Evolutionary conservation across 2,797 vertebrate genomes (phyloP).

Genomic region (Hippocampus kuda): DNA sequence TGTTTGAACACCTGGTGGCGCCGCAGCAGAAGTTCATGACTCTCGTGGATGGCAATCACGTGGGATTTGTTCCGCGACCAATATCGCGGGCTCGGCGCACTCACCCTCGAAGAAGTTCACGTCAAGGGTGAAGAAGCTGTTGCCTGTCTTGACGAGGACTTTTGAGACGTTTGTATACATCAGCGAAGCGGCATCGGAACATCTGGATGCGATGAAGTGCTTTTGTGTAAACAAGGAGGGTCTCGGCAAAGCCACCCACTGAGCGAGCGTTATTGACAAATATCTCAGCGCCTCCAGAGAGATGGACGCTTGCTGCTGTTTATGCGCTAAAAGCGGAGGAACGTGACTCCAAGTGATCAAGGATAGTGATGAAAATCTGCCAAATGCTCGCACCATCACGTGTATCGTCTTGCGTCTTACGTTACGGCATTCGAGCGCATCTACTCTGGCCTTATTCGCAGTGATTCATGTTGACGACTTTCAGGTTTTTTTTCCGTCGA

Average conservation of each 20-base stretch:
- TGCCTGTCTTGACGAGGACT: neutral
- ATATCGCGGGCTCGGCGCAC: neutral
- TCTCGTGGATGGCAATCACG: neutral
- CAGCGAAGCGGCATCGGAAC: slow-evolving; percentile 62
- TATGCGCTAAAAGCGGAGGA: neutral
- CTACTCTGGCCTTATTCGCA: too few species aligned
- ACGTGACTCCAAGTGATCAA: slow-evolving; percentile 53
- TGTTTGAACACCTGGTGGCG: slow-evolving; percentile 11
- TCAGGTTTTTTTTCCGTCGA: too few species aligned
- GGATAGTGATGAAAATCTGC: neutral
- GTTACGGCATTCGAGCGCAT: too few species aligned
- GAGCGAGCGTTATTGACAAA: slow-evolving; percentile 55
- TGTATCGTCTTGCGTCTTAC: too few species aligned
- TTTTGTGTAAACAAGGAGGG: slow-evolving; percentile 73
- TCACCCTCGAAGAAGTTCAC: neutral
- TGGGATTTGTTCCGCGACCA: neutral
- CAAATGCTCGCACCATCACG: neutral
- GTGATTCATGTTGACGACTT: too few species aligned
- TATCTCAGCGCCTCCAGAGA: neutral
- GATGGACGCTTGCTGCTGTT: slow-evolving; percentile 11
- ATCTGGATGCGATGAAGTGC: slow-evolving; percentile 76
- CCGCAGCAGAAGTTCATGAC: neutral
- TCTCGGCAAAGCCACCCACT: slow-evolving; percentile 70
- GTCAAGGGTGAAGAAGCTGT: neutral
- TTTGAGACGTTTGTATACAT: slow-evolving; percentile 76